Evolutionary conservation across 1,140 invertebrate species (phyloP), one percentile per base, ranked within the genome.

Genomic region (Neodiprion fabricii): DNA sequence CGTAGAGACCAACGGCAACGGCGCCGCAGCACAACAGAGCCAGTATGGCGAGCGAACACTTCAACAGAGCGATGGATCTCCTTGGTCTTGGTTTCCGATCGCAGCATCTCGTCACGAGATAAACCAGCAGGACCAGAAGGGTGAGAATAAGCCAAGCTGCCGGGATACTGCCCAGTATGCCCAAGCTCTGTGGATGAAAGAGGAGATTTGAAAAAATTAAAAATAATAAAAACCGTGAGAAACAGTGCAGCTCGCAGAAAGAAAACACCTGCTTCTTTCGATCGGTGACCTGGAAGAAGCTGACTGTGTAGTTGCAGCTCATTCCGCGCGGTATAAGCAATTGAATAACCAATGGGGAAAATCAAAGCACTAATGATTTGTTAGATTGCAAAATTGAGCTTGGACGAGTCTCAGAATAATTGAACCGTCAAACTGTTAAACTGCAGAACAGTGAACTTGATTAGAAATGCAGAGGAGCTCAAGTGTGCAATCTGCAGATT

Each of bases 71-170:
- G 86, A 97, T 95, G 82, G 95, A 95, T 83, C 93, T 93, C 72
- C 94, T 93, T 73, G 95, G 94, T 67, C 96, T 92, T 74, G 95
- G 94, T 85, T 96, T 96, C 80, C 95, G 91, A 89, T 97, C 96
- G 90, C 96, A 98, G 88, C 97, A 98, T 89, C 96, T 92, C 77
- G 96, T 96, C 85, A 97, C 92, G 79, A 98, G 90, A 88, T 97
- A 98, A 78, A 97, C 94, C 79, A 97, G 91, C 76, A 97, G 91
- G 65, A 97, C 92, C 76, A 97, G 90, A 75, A 98, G 90, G 9
- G 96, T 97, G 17, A 98, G 88, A 79, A 98, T 96, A 78, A 98
- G 90, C 92, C 96, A 94, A 10, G 94, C 94, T 72, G 96, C 96
- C 9, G 97, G 97, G 77, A 97, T 92, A 17, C 96, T 96, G 21